These are phyloP conservation scores for Mormyrops boulengeri DNA, from an alignment of 2,797 vertebrate species.

Conservation along the genomic window DNA sequence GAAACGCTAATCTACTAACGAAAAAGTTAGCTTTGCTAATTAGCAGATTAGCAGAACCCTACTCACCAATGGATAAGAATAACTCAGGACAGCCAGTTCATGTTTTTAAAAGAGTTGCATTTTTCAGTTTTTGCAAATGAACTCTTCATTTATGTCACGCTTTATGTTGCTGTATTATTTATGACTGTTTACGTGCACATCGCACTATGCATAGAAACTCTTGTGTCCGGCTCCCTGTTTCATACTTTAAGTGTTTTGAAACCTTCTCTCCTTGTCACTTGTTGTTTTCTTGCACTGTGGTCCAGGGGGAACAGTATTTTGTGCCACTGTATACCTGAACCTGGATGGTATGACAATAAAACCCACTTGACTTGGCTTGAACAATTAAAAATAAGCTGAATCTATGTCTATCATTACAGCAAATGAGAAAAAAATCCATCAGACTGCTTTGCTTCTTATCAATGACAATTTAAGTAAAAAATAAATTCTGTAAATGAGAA, in stretches of 20 bases:
- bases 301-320: neutral
- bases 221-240: neutral
- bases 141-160: neutral
- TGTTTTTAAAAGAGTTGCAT: neutral
- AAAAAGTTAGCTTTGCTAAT: neutral
- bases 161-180: neutral
- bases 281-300: neutral
- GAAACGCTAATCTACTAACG: neutral
- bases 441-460: neutral
- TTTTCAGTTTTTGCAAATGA: neutral
- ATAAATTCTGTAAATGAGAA: neutral
- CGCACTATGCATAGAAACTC: neutral
- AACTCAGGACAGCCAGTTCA: neutral
- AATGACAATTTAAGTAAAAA: neutral
- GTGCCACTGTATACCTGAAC: neutral
- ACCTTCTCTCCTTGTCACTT: neutral
- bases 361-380: neutral
- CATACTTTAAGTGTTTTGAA: neutral
- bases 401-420: neutral
- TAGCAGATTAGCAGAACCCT: neutral
- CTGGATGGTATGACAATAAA: neutral
- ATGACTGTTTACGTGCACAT: neutral
- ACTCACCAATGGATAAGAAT: neutral
- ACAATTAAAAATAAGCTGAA: neutral
- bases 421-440: neutral